A percentile compares a stretch with the other conserved stretches of the same genome.
These are phyloP conservation scores for Halichoerus grypus DNA, from an alignment of 2,113 vertebrate genomes.

Conservation along the genomic window DNA sequence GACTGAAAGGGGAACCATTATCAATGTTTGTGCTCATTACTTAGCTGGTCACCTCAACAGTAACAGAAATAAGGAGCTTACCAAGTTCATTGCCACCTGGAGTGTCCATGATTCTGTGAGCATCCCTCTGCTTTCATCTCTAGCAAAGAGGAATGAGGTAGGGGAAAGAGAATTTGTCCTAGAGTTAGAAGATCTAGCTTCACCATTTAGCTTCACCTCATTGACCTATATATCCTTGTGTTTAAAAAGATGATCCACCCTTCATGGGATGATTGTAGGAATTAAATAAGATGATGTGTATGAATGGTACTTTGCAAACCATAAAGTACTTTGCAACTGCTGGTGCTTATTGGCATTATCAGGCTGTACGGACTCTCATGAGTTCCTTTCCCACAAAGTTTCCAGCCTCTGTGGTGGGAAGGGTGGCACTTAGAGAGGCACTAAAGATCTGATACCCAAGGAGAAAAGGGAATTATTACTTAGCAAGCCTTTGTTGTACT, in stretches of 20 bases:
- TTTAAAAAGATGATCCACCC: background rate
- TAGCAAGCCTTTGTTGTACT: slow-evolving; percentile 60
- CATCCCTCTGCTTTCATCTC: background rate
- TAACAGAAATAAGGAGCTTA: background rate
- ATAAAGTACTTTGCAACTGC: background rate
- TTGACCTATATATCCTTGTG: background rate
- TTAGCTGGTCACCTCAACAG: background rate
- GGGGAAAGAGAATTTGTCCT: background rate
- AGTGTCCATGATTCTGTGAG: background rate
- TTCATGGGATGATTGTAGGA: background rate
- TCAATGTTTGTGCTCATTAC: background rate
- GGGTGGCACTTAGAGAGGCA: background rate
- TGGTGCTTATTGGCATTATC: slow-evolving; percentile 60
- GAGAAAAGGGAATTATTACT: slow-evolving; percentile 46
- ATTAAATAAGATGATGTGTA: background rate
- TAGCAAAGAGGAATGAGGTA: background rate
- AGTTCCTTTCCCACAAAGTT: slow-evolving; percentile 44
- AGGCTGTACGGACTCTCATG: slow-evolving; percentile 18
- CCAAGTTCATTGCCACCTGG: background rate
- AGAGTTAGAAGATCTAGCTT: background rate
- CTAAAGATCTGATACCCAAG: background rate
- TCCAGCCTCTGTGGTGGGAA: slow-evolving; percentile 2
- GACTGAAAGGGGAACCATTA: background rate
- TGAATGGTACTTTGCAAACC: slow-evolving; percentile 8
- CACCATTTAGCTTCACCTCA: background rate